Percentiles rank a stretch among this genome's conserved stretches.
These are phyloP conservation scores for Liodrosophila aerea DNA, from an alignment of 2,888 invertebrate species.

Conservation along the genomic window DNA sequence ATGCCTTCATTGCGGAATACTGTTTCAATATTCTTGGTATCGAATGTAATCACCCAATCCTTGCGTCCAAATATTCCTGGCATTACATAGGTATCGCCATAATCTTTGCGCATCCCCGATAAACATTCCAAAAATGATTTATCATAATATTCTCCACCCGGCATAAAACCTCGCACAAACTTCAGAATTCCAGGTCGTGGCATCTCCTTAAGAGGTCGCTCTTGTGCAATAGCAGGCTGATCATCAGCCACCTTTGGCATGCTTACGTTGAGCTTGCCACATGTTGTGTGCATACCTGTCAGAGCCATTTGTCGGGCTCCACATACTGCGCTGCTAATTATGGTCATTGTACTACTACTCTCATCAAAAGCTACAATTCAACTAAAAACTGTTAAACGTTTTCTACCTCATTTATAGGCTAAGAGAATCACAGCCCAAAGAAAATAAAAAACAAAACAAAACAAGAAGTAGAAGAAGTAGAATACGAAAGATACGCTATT, in stretches of 20 bases:
- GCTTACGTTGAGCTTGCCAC: slow-evolving; percentile 30
- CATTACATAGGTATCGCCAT: slow-evolving; percentile 78
- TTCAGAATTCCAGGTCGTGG: slow-evolving; percentile 45
- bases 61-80: slow-evolving; percentile 76
- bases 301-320: slow-evolving; percentile 26
- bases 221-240: slow-evolving; percentile 4
- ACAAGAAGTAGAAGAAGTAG: too few relatives aligned
- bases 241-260: background rate
- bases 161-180: slow-evolving; percentile 56
- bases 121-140: slow-evolving; percentile 39
- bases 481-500: too few relatives aligned
- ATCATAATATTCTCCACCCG: slow-evolving; percentile 51
- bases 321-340: slow-evolving; percentile 4
- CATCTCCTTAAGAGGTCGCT: slow-evolving; percentile 40
- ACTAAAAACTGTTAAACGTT: slow-evolving; percentile 10
- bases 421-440: background rate
- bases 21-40: slow-evolving; percentile 83
- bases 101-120: slow-evolving; percentile 37
- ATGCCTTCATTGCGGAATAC: slow-evolving; percentile 82
- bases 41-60: slow-evolving; percentile 81
- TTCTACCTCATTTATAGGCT: slow-evolving; percentile 19
- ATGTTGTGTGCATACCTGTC: slow-evolving; percentile 25
- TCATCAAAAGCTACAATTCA: background rate
- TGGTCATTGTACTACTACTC: slow-evolving; percentile 28
- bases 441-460: background rate